Evolutionary conservation across 2,113 vertebrate genomes (phyloP).

Genomic region (Prochilodus magdalenae): DNA sequence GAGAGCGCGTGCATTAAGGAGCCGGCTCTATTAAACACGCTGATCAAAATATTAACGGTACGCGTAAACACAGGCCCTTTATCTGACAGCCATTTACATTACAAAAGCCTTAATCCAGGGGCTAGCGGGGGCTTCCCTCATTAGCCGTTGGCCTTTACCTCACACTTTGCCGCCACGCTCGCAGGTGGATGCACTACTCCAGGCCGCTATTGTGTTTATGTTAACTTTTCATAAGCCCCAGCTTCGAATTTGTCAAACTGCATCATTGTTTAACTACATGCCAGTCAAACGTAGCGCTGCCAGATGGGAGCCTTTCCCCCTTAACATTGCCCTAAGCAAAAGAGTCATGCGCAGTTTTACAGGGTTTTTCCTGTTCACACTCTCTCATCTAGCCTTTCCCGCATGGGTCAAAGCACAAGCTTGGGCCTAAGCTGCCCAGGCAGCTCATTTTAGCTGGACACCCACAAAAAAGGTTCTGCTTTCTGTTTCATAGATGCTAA

Average conservation of each 20-base stretch:
- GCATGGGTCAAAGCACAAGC: constrained; percentile 63
- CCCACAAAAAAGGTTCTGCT: constrained; percentile 72
- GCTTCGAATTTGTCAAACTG: constrained; percentile 95
- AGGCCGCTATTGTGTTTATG: constrained; percentile 84
- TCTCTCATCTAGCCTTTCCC: constrained; percentile 25
- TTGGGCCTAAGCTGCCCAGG: constrained; percentile 50
- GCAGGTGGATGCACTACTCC: constrained; percentile 87
- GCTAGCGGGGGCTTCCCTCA: constrained; percentile 80
- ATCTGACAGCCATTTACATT: constrained; percentile 87
- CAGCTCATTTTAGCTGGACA: constrained; percentile 74
- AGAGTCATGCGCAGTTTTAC: constrained; percentile 77
- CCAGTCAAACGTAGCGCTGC: constrained; percentile 83
- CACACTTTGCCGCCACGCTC: constrained; percentile 82
- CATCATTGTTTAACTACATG: constrained; percentile 92
- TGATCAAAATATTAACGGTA: constrained; percentile 90
- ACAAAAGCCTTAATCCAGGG: constrained; percentile 83
- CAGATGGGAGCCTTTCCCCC: constrained; percentile 86
- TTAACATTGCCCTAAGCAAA: constrained; percentile 84
- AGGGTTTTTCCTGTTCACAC: constrained; percentile 51
- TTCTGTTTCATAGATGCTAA: constrained; percentile 71
- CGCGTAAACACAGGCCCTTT: constrained; percentile 83
- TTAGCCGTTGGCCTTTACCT: constrained; percentile 84
- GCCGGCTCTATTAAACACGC: constrained; percentile 86
- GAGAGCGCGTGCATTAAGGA: constrained; percentile 87
- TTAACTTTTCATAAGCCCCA: constrained; percentile 92